Evolutionary conservation across 2,797 vertebrate species (phyloP).

Genomic region (Threskiornis aethiopicus): DNA sequence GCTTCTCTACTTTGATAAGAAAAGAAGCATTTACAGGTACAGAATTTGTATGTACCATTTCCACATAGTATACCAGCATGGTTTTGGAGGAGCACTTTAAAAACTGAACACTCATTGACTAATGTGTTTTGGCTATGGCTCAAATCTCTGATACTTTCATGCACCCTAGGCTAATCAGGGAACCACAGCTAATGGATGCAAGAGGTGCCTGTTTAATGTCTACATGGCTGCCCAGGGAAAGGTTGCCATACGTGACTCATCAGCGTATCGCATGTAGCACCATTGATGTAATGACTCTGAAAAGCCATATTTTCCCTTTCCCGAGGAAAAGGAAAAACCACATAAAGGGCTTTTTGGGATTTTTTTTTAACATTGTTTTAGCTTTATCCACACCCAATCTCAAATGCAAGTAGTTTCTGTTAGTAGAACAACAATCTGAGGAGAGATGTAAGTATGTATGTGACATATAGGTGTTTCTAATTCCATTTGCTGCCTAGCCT

Average conservation of each 20-base stretch:
- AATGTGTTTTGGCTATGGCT: neutral
- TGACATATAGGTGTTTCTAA: neutral
- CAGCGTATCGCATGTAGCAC: neutral
- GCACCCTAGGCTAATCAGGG: neutral
- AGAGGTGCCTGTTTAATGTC: neutral
- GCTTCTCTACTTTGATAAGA: neutral
- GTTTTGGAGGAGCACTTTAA: neutral
- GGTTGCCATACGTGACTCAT: neutral
- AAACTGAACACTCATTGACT: neutral
- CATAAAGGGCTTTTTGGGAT: neutral
- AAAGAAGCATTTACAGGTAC: neutral
- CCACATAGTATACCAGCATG: accelerated
- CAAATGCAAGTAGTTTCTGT: neutral
- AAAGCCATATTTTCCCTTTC: neutral
- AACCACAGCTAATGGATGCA: neutral
- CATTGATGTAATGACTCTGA: neutral
- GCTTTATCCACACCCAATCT: neutral
- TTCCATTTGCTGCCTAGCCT: neutral
- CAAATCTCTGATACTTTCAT: neutral
- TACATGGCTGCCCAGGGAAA: neutral
- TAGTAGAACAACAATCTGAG: neutral
- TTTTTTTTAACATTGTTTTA: neutral
- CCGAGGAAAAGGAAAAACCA: neutral
- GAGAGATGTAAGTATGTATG: neutral
- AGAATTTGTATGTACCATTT: neutral